Evolutionary conservation across 2,888 invertebrate genomes (phyloP), one percentile per base, ranked within the genome.

Genomic region (Tolmerus cingulatus): DNA sequence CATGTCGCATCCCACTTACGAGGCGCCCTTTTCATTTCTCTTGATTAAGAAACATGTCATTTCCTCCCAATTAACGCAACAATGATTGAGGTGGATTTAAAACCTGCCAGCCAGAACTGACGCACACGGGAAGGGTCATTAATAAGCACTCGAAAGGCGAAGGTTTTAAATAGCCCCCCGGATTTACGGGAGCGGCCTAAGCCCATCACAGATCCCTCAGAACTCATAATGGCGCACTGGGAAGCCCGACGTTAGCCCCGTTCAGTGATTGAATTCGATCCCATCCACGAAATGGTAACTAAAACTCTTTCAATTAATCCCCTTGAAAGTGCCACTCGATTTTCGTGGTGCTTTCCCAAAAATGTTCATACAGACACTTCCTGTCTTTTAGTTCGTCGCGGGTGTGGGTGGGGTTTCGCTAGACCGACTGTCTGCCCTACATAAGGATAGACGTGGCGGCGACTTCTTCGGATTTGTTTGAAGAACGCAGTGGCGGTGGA

Each of bases 271-370:
- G 74, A 74, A 84, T 74, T 84, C 74, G 57, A 40, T 66, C 37
- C 66, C 34, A 40, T 34, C 66, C 84, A 74, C 84, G 19, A 84
- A 84, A 84, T 84, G 66, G 84, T 79, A 79, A 79, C 79, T 79
- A 79, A 79, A 79, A 40, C 74, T 84, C 66, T 66, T 66, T 84
- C 57, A 84, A 66, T 84, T 84, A 84, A 66, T 84, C 74, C 84
- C 74, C 40, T 23, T 66, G 27, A 84, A 66, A 37, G 40, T 84
- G 23, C 74, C 66, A 84, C 66, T 84, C 40, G 66, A 5, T 12
- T 46, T 46, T 46, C 14, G 43, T 27, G 27, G 66, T 66, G 74
- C 12, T 23, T 43, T 43, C 9, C 30, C 37, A 30, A 82, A 46
- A 57, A 55, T 84, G 74, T 66, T 66, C 84, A 84, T 84, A 43